Conservation (phyloP, 2,797 vertebrate genomes). For the Sebastes elongatus region DNA sequence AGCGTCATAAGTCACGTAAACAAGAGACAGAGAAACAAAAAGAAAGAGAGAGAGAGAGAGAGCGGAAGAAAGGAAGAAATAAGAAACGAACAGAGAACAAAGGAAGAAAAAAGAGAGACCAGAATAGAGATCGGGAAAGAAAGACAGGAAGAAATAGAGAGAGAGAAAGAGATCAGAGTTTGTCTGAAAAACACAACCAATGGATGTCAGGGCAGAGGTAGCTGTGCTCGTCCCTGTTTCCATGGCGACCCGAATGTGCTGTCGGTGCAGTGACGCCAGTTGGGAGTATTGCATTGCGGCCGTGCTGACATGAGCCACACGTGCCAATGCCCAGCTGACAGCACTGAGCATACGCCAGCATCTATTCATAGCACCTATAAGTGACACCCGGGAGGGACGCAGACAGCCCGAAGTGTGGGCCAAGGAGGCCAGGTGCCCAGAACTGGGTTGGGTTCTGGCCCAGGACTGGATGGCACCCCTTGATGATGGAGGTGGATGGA, state of each 20-base stretch:
- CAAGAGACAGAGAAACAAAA: background rate
- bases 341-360: slow-evolving; percentile 50
- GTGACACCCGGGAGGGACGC: slow-evolving; percentile 53
- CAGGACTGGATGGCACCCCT: slow-evolving; percentile 8
- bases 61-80: background rate
- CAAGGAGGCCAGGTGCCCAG: slow-evolving; percentile 40
- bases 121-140: background rate
- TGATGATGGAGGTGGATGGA: slow-evolving; percentile 13
- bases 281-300: slow-evolving; percentile 62
- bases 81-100: background rate
- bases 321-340: slow-evolving; percentile 77
- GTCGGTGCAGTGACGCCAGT: slow-evolving; percentile 76
- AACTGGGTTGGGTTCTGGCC: background rate
- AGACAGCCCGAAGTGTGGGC: slow-evolving; percentile 27
- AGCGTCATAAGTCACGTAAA: slow-evolving; percentile 28
- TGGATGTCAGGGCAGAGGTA: slow-evolving; percentile 64
- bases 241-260: slow-evolving; percentile 81
- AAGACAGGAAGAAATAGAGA: background rate
- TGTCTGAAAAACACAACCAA: slow-evolving; percentile 49
- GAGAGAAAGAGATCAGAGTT: slow-evolving; percentile 41
- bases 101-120: background rate
- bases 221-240: slow-evolving; percentile 81
- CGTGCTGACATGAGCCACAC: slow-evolving; percentile 68
- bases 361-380: slow-evolving; percentile 76
- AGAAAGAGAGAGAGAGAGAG: background rate